A percentile compares a stretch with the other conserved stretches of the same genome.
Conservation (phyloP, 2,113 vertebrate species). For the Grallaria varia region DNA sequence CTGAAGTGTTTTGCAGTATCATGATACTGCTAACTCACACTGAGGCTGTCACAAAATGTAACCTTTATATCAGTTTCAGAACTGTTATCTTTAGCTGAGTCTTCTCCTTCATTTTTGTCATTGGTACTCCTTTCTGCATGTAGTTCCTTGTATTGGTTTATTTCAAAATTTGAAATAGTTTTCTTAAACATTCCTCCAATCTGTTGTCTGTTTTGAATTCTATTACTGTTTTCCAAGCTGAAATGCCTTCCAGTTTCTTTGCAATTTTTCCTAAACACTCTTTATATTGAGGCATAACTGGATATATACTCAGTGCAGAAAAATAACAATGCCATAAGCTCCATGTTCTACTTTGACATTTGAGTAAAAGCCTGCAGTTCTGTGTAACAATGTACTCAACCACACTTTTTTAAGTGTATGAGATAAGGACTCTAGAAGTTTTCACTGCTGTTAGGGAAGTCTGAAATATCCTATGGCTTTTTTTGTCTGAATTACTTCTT, state of each 20-base stretch:
- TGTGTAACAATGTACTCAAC: neutral
- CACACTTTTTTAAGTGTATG: neutral
- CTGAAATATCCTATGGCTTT: neutral
- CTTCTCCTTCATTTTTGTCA: neutral
- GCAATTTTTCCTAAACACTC: neutral
- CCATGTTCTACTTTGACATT: neutral
- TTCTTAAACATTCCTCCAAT: neutral
- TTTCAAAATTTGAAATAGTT: neutral
- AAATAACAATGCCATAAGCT: neutral
- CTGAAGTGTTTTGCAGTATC: neutral
- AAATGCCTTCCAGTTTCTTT: neutral
- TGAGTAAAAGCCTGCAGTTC: neutral
- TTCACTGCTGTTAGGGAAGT: neutral
- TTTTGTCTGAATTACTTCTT: neutral
- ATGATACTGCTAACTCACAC: neutral
- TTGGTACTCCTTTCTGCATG: neutral
- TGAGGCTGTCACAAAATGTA: neutral
- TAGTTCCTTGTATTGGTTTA: neutral
- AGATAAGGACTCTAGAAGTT: neutral
- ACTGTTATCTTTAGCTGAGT: neutral
- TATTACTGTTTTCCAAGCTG: neutral
- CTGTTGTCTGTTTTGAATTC: neutral
- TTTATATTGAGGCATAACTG: neutral
- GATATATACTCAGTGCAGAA: neutral
- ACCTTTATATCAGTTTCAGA: neutral